Evolutionary conservation across 2,888 invertebrate genomes (phyloP).

Genomic region (Tyria jacobaeae): DNA sequence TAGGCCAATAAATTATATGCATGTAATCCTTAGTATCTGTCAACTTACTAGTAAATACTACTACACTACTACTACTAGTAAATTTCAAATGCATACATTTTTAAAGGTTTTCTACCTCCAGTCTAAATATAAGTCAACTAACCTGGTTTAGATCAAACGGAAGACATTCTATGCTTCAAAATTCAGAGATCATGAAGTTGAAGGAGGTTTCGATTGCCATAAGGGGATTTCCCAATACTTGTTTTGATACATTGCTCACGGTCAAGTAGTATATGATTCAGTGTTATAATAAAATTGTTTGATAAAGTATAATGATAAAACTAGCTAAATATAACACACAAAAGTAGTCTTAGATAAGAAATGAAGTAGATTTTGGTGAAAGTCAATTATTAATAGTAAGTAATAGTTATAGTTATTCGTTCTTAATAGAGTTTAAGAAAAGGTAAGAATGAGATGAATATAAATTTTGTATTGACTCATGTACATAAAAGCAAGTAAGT

Average conservation of each 20-base stretch:
- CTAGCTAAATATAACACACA: slow-evolving; percentile 8
- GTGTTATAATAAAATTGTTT: slow-evolving; percentile 2
- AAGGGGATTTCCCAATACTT: background rate
- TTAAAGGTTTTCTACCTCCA: background rate
- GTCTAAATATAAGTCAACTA: too few species aligned
- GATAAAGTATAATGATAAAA: slow-evolving; percentile 6
- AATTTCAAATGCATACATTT: background rate
- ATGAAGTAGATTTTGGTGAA: slow-evolving; percentile 20
- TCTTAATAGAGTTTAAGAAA: too few species aligned
- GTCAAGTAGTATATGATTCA: background rate
- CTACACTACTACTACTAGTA: too few species aligned
- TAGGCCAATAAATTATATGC: background rate
- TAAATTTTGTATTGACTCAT: too few species aligned
- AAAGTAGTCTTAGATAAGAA: slow-evolving; percentile 29
- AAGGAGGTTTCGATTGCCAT: too few species aligned
- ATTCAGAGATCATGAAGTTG: background rate
- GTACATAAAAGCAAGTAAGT: background rate
- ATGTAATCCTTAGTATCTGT: too few species aligned
- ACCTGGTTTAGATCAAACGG: background rate
- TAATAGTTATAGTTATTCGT: too few species aligned
- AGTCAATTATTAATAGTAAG: slow-evolving; percentile 22
- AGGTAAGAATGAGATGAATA: too few species aligned
- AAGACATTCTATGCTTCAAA: background rate
- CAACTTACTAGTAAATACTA: too few species aligned
- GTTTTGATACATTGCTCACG: background rate